Evolutionary conservation across 2,113 vertebrate genomes (phyloP).

Genomic region (pig (Sus scrofa)): DNA sequence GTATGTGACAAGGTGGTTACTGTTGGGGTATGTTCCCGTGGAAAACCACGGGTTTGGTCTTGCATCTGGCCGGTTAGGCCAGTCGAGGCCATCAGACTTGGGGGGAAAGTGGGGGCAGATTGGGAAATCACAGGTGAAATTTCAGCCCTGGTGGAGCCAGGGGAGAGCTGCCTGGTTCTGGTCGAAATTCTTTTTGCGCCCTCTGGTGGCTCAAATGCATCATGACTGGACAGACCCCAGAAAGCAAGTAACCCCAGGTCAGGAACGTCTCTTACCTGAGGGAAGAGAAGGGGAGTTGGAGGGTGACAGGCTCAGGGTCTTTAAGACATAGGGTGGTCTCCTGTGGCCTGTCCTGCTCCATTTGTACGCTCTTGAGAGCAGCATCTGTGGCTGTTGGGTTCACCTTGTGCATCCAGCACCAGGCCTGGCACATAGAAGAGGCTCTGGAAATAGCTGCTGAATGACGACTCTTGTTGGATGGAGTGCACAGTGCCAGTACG

Average conservation of each 20-base stretch:
- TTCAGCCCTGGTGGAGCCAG: not conserved
- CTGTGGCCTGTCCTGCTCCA: not conserved
- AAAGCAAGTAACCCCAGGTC: not conserved
- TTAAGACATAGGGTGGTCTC: not conserved
- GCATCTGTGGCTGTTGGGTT: not conserved
- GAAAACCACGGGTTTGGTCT: not conserved
- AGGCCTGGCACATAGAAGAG: not conserved
- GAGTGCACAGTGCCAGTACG: not conserved
- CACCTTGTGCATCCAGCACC: not conserved
- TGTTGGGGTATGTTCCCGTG: not conserved
- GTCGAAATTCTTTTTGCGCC: slow-evolving; percentile 47
- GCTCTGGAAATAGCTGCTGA: not conserved
- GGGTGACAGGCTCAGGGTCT: not conserved
- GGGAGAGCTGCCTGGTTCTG: not conserved
- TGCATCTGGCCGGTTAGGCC: not conserved
- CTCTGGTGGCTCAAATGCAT: slow-evolving; percentile 69
- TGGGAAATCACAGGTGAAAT: slow-evolving; percentile 24
- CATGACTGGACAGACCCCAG: not conserved
- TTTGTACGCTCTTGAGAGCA: not conserved
- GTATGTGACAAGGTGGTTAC: not conserved
- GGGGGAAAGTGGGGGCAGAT: not conserved
- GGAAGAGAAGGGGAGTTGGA: not conserved
- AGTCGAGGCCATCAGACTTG: not conserved
- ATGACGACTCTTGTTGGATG: not conserved
- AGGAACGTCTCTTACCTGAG: not conserved